These are phyloP conservation scores for Seriola rivoliana DNA, from an alignment of 2,113 vertebrate species.

Conservation along the genomic window DNA sequence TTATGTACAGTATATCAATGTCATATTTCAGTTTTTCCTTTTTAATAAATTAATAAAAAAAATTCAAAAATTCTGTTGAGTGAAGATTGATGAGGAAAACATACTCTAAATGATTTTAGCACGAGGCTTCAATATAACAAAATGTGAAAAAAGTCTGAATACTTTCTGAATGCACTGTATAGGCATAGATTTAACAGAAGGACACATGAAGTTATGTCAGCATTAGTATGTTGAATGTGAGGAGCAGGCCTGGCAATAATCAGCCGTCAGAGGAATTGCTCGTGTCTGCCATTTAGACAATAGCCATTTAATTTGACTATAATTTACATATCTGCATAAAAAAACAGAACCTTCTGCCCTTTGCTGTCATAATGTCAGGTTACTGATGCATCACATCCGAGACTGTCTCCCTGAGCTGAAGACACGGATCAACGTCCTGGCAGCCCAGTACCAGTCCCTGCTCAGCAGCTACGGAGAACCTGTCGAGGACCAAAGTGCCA, in stretches of 20 bases:
- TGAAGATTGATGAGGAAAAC: too few species aligned
- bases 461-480: constrained; percentile 97
- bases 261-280: constrained; percentile 6
- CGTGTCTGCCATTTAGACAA: constrained; percentile 6
- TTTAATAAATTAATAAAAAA: too few species aligned
- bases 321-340: background rate
- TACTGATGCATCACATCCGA: constrained; percentile 98
- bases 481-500: constrained; percentile 96
- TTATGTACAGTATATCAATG: too few species aligned
- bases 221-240: background rate
- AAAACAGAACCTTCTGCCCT: constrained; percentile 35
- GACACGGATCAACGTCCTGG: constrained; percentile 97
- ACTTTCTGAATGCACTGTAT: too few species aligned
- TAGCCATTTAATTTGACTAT: background rate
- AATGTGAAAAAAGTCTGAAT: too few species aligned
- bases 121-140: too few species aligned
- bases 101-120: too few species aligned
- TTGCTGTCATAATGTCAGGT: constrained; percentile 78
- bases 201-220: too few species aligned
- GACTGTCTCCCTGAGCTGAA: constrained; percentile 98
- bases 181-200: background rate
- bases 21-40: too few species aligned
- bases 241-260: background rate
- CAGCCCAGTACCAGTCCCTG: constrained; percentile 97
- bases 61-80: too few species aligned